phyloP scores from a whole-genome alignment of 2,888 invertebrate species.

The Leptinotarsa peninsularis region DNA sequence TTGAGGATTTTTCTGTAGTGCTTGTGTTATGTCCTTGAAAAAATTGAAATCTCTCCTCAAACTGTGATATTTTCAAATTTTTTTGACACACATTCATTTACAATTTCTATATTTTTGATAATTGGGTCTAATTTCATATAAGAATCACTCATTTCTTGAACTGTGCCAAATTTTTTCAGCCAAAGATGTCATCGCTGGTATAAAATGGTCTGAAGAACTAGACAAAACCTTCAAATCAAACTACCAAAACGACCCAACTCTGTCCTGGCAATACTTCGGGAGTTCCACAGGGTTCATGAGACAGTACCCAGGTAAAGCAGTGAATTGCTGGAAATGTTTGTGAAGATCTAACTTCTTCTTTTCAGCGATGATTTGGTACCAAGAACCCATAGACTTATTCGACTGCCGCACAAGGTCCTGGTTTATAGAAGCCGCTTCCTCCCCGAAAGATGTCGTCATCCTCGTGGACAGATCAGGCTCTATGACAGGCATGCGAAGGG shows the following conservation, averaged over 20 bases:
- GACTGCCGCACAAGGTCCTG: constrained; percentile 95
- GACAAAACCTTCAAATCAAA: constrained; percentile 91
- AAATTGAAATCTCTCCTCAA: no score
- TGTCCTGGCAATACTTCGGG: constrained; percentile 99
- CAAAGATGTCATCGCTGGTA: constrained; percentile 88
- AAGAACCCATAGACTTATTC: constrained; percentile 89
- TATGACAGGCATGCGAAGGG: constrained; percentile 79
- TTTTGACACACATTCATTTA: no score
- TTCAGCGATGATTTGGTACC: constrained; percentile 81
- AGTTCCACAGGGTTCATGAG: constrained; percentile 97
- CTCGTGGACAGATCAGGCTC: constrained; percentile 77
- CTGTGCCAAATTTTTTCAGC: constrained; percentile 68
- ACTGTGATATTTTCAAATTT: no score
- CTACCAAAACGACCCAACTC: constrained; percentile 84
- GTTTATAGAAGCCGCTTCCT: constrained; percentile 98
- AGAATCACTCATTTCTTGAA: no score
- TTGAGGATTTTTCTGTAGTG: no score
- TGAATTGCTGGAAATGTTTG: background rate
- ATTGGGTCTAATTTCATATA: no score
- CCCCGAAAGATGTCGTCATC: constrained; percentile 91
- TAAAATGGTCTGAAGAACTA: constrained; percentile 95
- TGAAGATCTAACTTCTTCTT: background rate
- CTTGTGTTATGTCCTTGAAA: no score
- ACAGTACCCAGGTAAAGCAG: constrained; percentile 86
- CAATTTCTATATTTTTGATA: no score